A percentile compares a stretch with the other conserved stretches of the same genome.
Conservation (phyloP, 2,797 vertebrate genomes). For the Protonibea diacanthus region DNA sequence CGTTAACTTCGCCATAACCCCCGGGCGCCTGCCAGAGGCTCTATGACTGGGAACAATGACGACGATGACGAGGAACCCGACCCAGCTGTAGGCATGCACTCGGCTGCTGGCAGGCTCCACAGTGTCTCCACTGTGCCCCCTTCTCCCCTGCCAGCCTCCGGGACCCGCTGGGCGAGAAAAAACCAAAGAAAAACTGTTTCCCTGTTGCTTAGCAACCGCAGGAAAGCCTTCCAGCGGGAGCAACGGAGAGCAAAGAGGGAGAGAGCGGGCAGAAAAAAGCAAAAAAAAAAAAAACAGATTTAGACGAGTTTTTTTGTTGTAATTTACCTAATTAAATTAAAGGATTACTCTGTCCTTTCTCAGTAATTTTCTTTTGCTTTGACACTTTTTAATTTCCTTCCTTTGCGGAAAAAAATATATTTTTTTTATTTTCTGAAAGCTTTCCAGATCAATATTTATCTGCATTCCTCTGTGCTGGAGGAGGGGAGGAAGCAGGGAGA, state of each 20-base stretch:
- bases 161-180: conserved; percentile 55
- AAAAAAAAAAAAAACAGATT: conserved; percentile 42
- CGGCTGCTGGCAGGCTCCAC: conserved; percentile 74
- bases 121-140: conserved; percentile 74
- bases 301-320: conserved; percentile 65
- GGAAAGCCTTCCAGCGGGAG: conserved; percentile 72
- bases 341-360: conserved; percentile 73
- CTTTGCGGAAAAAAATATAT: conserved; percentile 27
- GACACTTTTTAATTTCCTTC: conserved; percentile 72
- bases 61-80: conserved; percentile 14
- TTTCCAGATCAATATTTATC: conserved; percentile 75
- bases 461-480: conserved; percentile 48
- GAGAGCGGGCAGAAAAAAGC: conserved; percentile 33
- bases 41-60: neutral
- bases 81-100: conserved; percentile 73
- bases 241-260: conserved; percentile 43
- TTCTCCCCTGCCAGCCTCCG: conserved; percentile 72
- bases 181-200: conserved; percentile 76
- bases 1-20: conserved; percentile 19
- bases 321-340: conserved; percentile 82
- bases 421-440: conserved; percentile 37
- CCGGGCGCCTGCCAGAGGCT: conserved; percentile 48
- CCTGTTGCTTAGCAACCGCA: conserved; percentile 82
- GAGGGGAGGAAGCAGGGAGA: conserved; percentile 45
- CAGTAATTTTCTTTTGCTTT: conserved; percentile 62